Percentiles rank a stretch among this genome's conserved stretches.
Conservation (phyloP, 1,140 invertebrate species). For the Cyphomyrmex costatus region DNA sequence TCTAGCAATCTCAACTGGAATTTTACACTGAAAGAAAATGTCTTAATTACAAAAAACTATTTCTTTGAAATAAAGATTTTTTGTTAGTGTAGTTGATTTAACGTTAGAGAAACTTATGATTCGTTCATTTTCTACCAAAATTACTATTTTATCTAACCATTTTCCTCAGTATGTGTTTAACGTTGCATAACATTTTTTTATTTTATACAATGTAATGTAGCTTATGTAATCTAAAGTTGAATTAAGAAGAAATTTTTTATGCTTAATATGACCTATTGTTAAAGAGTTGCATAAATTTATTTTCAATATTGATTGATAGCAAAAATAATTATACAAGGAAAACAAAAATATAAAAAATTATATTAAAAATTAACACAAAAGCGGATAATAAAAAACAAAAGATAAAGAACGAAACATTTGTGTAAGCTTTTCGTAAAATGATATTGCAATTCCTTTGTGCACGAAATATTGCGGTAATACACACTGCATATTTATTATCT, state of each 20-base stretch:
- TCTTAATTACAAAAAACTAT: too few relatives aligned
- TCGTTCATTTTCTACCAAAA: too few relatives aligned
- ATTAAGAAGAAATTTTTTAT: background rate
- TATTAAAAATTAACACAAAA: background rate
- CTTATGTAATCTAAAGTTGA: background rate
- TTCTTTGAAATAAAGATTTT: too few relatives aligned
- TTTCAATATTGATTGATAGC: background rate
- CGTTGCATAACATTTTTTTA: background rate
- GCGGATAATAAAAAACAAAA: background rate
- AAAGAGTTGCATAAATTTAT: background rate
- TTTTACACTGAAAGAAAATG: too few relatives aligned
- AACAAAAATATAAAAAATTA: background rate
- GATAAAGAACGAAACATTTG: background rate
- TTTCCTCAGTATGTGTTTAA: too few relatives aligned
- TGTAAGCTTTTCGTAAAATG: background rate
- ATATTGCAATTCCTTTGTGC: slow-evolving; percentile 9
- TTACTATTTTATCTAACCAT: too few relatives aligned
- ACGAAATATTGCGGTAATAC: background rate
- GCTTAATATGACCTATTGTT: background rate
- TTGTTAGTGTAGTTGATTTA: too few relatives aligned
- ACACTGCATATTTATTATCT: background rate
- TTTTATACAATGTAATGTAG: background rate
- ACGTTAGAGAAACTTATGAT: too few relatives aligned
- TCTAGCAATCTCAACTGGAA: too few relatives aligned
- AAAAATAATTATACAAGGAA: background rate